Conservation (phyloP, 2,888 invertebrate species). For the Ochlodes sylvanus region DNA sequence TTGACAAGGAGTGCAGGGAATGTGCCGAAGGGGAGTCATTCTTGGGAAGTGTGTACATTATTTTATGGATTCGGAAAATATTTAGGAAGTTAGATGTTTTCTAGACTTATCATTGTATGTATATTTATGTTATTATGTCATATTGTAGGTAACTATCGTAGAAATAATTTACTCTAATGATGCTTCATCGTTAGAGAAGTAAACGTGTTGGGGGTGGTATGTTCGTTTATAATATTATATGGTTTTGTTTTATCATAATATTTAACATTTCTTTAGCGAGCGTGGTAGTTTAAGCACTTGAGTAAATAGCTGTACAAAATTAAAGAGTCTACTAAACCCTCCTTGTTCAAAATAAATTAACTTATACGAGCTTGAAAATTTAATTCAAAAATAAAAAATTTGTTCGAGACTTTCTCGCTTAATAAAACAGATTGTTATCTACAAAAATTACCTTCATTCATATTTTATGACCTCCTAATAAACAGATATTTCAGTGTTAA, state of each 20-base stretch:
- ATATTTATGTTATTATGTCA: too few species aligned
- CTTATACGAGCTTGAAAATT: not conserved
- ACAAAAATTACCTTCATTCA: conserved; percentile 13
- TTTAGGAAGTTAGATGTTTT: not conserved
- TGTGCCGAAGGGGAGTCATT: conserved; percentile 24
- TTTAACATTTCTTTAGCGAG: too few species aligned
- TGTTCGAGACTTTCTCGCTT: conserved; percentile 4
- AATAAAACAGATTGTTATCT: conserved; percentile 9
- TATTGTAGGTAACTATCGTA: too few species aligned
- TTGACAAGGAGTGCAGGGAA: conserved; percentile 41
- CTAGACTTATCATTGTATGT: not conserved
- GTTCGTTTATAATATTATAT: too few species aligned
- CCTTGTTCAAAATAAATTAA: too few species aligned
- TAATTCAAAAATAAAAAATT: not conserved
- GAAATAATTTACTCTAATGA: too few species aligned
- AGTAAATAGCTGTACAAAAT: too few species aligned
- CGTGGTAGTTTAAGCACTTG: too few species aligned
- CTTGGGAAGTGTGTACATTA: conserved; percentile 25
- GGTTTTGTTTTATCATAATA: too few species aligned
- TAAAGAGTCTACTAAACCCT: too few species aligned
- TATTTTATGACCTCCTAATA: conserved; percentile 14
- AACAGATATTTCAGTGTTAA: conserved; percentile 15
- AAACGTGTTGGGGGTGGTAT: too few species aligned
- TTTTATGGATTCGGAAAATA: not conserved
- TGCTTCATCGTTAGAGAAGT: too few species aligned